phyloP scores from a whole-genome alignment of 2,888 invertebrate species.

The Nephrotoma flavescens region DNA sequence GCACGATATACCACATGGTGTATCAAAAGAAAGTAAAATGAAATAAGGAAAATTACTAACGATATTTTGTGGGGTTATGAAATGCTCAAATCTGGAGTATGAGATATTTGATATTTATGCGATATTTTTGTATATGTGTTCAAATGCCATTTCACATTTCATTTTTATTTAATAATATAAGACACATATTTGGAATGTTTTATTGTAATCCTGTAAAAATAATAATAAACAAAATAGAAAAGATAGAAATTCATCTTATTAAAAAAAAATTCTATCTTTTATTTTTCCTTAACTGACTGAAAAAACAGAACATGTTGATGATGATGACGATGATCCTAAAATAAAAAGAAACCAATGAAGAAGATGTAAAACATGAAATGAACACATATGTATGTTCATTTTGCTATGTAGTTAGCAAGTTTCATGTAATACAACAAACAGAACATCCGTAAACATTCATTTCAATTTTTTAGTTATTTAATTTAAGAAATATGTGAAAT shows the following conservation, averaged over 20 bases:
- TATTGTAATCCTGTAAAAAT: background rate
- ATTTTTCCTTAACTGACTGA: background rate
- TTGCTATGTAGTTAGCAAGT: background rate
- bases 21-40: background rate
- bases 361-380: background rate
- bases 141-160: background rate
- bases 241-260: background rate
- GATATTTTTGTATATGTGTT: background rate
- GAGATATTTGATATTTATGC: background rate
- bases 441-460: background rate
- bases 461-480: background rate
- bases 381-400: background rate
- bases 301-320: background rate
- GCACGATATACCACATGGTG: background rate
- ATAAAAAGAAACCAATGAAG: background rate
- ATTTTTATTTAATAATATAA: background rate
- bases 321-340: background rate
- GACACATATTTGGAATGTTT: background rate
- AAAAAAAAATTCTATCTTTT: background rate
- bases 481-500: background rate
- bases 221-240: background rate
- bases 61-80: background rate
- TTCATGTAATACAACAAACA: background rate
- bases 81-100: background rate
- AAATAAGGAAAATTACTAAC: background rate